These are phyloP conservation scores for Antedon bifida DNA, from an alignment of 35 echinoderm and acorn worm genomes.

Conservation along the genomic window DNA sequence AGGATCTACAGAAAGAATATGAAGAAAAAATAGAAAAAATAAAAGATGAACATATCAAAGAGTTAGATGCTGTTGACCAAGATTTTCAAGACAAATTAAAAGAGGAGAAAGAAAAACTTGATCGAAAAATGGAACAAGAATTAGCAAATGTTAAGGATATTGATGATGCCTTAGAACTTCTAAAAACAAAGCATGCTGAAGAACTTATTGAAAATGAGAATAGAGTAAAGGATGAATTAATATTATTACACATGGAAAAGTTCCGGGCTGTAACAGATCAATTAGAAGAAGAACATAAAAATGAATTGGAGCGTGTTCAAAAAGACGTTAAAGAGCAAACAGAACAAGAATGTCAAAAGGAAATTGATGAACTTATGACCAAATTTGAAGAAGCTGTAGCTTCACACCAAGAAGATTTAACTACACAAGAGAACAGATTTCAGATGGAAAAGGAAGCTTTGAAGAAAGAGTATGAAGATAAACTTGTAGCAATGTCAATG, in stretches of 20 bases:
- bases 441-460: constrained; percentile 18
- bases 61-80: constrained; percentile 31
- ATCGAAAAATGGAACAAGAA: constrained; percentile 35
- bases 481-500: constrained; percentile 12
- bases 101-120: constrained; percentile 38
- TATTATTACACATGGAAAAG: constrained; percentile 63
- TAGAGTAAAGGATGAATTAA: constrained; percentile 53
- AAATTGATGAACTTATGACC: constrained; percentile 11
- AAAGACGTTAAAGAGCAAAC: constrained; percentile 15
- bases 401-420: constrained; percentile 23
- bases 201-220: constrained; percentile 14
- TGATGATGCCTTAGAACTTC: constrained; percentile 13
- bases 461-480: constrained; percentile 31
- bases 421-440: constrained; percentile 16
- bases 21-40: constrained; percentile 38
- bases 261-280: constrained; percentile 68
- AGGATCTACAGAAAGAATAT: constrained; percentile 7
- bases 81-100: constrained; percentile 32
- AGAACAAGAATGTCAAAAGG: constrained; percentile 30
- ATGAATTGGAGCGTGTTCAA: constrained; percentile 54
- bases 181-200: constrained; percentile 29
- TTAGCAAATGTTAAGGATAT: constrained; percentile 28
- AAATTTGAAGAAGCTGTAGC: neutral
- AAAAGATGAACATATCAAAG: constrained; percentile 32
- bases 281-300: constrained; percentile 55